Evolutionary conservation across 2,888 invertebrate genomes (phyloP).

Genomic region (Villa cingulata): DNA sequence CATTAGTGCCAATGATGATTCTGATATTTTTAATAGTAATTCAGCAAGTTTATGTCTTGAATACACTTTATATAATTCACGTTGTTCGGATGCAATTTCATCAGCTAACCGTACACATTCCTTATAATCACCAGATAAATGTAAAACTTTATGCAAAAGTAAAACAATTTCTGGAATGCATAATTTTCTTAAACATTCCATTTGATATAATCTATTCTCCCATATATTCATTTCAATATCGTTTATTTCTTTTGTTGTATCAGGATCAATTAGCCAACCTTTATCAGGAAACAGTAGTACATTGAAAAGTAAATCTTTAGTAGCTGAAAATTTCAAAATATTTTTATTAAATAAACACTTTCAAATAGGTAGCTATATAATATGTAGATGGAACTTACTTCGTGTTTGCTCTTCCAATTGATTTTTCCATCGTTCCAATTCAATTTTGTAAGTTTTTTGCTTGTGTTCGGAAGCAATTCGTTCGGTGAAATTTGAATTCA

Average conservation of each 20-base stretch:
- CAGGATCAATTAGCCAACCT: slow-evolving; percentile 75
- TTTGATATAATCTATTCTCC: slow-evolving; percentile 42
- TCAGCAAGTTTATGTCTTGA: slow-evolving; percentile 63
- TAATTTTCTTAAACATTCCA: slow-evolving; percentile 59
- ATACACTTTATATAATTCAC: slow-evolving; percentile 68
- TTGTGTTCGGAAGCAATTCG: slow-evolving; percentile 79
- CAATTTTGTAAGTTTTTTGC: slow-evolving; percentile 62
- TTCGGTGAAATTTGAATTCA: slow-evolving; percentile 65
- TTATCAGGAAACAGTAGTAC: slow-evolving; percentile 77
- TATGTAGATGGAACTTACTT: slow-evolving; percentile 31
- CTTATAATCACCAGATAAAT: slow-evolving; percentile 58
- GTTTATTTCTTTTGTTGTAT: slow-evolving; percentile 39
- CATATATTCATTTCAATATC: slow-evolving; percentile 41
- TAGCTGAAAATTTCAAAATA: slow-evolving; percentile 45
- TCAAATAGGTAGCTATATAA: too few relatives aligned
- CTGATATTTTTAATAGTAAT: slow-evolving; percentile 59
- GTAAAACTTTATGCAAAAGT: slow-evolving; percentile 65
- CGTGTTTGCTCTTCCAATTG: slow-evolving; percentile 57
- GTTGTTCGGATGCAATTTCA: slow-evolving; percentile 62
- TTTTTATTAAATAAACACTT: background rate
- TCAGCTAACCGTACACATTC: slow-evolving; percentile 68
- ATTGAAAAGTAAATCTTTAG: slow-evolving; percentile 69
- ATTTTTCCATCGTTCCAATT: slow-evolving; percentile 60
- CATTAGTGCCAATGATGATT: slow-evolving; percentile 61
- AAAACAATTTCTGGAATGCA: slow-evolving; percentile 75